Evolutionary conservation across 2,797 vertebrate species (phyloP).

Genomic region (Onychomys arenicola): DNA sequence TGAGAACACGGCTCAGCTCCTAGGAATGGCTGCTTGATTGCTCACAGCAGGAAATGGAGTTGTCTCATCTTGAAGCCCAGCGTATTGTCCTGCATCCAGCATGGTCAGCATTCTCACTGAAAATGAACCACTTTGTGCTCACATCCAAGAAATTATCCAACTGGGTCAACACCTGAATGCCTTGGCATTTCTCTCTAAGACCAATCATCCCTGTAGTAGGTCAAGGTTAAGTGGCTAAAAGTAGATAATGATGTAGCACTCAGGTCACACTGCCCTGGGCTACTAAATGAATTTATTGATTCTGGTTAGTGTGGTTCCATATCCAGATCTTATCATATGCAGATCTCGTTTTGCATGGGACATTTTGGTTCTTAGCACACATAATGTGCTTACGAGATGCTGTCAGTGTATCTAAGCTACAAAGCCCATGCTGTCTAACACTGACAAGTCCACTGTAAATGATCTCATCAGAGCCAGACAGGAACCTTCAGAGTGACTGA

Average conservation of each 20-base stretch:
- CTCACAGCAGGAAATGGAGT: not conserved
- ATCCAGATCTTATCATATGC: conserved; percentile 12
- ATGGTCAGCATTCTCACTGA: not conserved
- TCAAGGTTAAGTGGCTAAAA: conserved; percentile 57
- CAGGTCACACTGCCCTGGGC: not conserved
- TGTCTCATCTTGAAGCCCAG: not conserved
- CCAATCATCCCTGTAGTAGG: conserved; percentile 32
- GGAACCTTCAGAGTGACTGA: not conserved
- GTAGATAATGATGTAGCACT: conserved; percentile 43
- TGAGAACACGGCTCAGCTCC: conserved; percentile 5
- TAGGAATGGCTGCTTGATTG: not conserved
- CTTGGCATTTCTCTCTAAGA: conserved; percentile 19
- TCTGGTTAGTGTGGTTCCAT: not conserved
- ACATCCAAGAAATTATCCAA: not conserved
- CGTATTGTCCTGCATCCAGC: not conserved
- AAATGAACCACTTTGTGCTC: not conserved
- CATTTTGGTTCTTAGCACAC: not conserved
- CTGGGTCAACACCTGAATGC: conserved; percentile 7
- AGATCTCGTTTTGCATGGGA: not conserved
- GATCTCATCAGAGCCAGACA: not conserved
- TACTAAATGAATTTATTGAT: not conserved
- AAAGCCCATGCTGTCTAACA: not conserved
- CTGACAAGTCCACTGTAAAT: not conserved
- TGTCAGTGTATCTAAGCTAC: not conserved
- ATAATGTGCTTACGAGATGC: not conserved